A percentile compares a stretch with the other conserved stretches of the same genome.
These are phyloP conservation scores for Laterallus jamaicensis DNA, from an alignment of 2,113 vertebrate genomes.

Conservation along the genomic window DNA sequence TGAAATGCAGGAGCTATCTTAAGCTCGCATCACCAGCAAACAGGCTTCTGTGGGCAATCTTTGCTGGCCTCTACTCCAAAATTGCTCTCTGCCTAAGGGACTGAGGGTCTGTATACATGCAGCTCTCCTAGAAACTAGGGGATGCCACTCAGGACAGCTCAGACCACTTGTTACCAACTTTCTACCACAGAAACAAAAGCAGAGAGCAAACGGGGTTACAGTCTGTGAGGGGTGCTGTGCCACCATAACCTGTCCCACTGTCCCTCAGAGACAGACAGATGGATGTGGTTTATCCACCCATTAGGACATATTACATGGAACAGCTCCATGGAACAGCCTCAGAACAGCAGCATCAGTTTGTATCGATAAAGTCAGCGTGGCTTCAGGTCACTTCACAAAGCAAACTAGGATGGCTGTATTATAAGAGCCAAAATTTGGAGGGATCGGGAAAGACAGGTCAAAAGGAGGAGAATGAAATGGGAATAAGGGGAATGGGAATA, in stretches of 20 bases:
- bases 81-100: background rate
- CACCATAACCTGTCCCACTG: background rate
- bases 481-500: background rate
- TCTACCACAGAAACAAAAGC: background rate
- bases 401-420: background rate
- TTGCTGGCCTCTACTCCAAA: background rate
- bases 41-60: background rate
- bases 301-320: background rate
- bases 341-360: background rate
- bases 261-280: background rate
- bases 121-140: background rate
- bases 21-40: background rate
- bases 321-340: background rate
- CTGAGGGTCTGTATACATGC: fast-evolving
- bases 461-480: background rate
- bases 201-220: background rate
- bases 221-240: background rate
- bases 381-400: background rate
- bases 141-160: background rate
- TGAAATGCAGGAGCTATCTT: background rate
- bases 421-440: background rate
- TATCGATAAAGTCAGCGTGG: background rate
- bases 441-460: background rate
- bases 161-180: background rate
- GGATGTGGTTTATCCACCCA: background rate